These are phyloP conservation scores for Subacronicta megacephala DNA, from an alignment of 2,888 invertebrate genomes.

Conservation along the genomic window DNA sequence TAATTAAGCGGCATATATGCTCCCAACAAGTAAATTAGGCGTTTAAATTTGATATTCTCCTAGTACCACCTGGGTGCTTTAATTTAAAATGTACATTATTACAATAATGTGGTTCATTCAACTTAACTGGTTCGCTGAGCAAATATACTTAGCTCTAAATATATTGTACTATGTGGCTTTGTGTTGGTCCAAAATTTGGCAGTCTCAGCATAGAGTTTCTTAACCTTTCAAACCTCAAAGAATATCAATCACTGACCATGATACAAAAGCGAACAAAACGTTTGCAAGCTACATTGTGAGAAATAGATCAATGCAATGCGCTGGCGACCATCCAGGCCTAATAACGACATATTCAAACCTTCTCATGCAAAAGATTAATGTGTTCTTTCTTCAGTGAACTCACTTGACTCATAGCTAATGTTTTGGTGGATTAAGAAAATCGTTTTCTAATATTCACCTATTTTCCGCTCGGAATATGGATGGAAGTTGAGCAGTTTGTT, in stretches of 20 bases:
- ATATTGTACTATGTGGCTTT: not conserved
- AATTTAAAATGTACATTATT: too few relatives aligned
- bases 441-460: conserved; percentile 49
- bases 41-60: too few relatives aligned
- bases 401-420: conserved; percentile 45
- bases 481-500: conserved; percentile 29
- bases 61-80: too few relatives aligned
- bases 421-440: conserved; percentile 46
- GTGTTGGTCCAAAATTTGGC: not conserved
- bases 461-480: conserved; percentile 30
- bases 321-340: conserved; percentile 64
- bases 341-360: conserved; percentile 69
- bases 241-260: conserved; percentile 5
- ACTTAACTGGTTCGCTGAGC: not conserved
- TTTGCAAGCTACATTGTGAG: conserved; percentile 21
- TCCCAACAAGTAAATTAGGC: too few relatives aligned
- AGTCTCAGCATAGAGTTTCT: not conserved
- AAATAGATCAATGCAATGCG: conserved; percentile 52
- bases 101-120: too few relatives aligned
- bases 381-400: conserved; percentile 30
- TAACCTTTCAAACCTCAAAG: not conserved
- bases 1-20: too few relatives aligned
- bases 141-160: not conserved
- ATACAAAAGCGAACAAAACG: conserved; percentile 3
- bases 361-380: conserved; percentile 63